A percentile compares a stretch with the other conserved stretches of the same genome.
Evolutionary conservation across 2,113 vertebrate species (phyloP).

Genomic region (Arenaria interpres): DNA sequence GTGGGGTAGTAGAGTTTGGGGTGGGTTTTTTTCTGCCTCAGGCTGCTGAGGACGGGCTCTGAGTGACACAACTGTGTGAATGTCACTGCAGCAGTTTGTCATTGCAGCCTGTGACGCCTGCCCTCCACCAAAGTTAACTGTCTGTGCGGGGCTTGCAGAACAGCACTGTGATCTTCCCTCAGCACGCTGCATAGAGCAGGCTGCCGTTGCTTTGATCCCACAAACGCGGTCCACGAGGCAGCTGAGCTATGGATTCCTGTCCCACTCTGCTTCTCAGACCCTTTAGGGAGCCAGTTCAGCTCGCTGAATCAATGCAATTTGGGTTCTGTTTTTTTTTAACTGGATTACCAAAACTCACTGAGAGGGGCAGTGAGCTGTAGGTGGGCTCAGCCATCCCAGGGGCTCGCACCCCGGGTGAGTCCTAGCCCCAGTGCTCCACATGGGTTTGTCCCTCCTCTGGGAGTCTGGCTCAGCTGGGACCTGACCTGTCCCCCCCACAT

Average conservation of each 20-base stretch:
- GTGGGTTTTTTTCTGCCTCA: not conserved
- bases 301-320: not conserved
- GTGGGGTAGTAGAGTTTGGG: not conserved
- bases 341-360: not conserved
- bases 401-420: not conserved
- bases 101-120: not conserved
- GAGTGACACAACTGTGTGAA: not conserved
- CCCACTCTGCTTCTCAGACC: not conserved
- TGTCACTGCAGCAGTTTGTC: conserved; percentile 47
- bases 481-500: not conserved
- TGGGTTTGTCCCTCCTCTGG: not conserved
- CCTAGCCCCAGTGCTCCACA: not conserved
- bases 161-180: accelerated
- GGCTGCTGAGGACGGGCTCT: not conserved
- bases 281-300: not conserved
- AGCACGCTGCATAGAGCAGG: accelerated
- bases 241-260: not conserved
- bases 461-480: not conserved
- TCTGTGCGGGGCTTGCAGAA: not conserved
- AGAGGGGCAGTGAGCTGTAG: not conserved
- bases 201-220: not conserved
- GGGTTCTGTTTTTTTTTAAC: not conserved
- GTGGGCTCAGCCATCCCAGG: not conserved
- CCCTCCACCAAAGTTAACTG: conserved; percentile 11
- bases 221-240: accelerated